phyloP scores from a whole-genome alignment of 2,888 invertebrate species.

The Antheraea assamensis region DNA sequence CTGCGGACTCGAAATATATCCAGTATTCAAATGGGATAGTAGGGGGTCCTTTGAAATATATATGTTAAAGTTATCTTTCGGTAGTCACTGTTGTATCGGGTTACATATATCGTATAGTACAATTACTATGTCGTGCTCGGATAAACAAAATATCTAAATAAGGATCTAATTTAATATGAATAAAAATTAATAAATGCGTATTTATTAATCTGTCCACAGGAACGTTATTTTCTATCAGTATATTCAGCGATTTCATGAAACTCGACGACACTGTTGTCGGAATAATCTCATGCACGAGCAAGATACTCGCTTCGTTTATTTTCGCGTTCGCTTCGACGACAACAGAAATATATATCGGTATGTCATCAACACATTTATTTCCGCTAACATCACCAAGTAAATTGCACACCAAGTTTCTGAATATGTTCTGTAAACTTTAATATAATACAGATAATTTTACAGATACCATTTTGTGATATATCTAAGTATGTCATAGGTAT shows the following conservation, averaged over 20 bases:
- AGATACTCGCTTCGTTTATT: constrained; percentile 91
- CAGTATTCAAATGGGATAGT: too few species aligned
- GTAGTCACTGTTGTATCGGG: too few species aligned
- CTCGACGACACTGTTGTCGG: constrained; percentile 92
- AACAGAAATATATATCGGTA: constrained; percentile 91
- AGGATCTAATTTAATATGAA: neutral
- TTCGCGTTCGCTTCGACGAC: constrained; percentile 91
- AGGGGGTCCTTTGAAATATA: too few species aligned
- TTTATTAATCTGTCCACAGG: constrained; percentile 72
- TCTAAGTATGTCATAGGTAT: neutral
- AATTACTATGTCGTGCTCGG: too few species aligned
- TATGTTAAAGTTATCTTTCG: too few species aligned
- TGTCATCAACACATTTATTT: constrained; percentile 23
- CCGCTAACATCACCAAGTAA: neutral
- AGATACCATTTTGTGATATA: neutral
- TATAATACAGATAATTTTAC: neutral
- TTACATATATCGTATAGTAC: too few species aligned
- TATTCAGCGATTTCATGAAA: constrained; percentile 91
- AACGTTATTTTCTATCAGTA: constrained; percentile 89
- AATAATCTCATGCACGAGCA: constrained; percentile 91
- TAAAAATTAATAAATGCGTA: neutral
- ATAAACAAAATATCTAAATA: too few species aligned
- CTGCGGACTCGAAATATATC: too few species aligned
- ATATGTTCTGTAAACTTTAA: neutral
- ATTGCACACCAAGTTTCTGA: neutral